Conservation (phyloP, 2,797 vertebrate genomes). For the Macropus fuliginosus region DNA sequence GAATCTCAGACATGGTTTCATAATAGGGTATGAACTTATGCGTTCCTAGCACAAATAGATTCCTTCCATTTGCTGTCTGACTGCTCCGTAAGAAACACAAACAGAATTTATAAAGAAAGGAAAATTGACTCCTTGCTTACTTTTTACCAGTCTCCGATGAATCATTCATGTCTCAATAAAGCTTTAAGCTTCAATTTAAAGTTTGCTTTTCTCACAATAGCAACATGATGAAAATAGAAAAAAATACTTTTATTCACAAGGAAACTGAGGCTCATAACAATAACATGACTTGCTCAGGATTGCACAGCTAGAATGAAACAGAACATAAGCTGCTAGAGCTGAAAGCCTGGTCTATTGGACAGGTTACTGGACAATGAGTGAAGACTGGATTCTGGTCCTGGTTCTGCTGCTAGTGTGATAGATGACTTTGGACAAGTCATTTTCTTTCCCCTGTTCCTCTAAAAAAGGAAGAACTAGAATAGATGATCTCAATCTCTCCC, state of each 20-base stretch:
- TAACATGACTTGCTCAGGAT: not conserved
- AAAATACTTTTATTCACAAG: not conserved
- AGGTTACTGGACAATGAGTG: no score
- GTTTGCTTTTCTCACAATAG: not conserved
- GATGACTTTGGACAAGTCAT: not conserved
- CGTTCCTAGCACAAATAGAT: not conserved
- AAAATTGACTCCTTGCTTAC: not conserved
- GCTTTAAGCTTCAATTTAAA: not conserved
- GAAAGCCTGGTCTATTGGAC: not conserved
- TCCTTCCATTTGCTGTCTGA: conserved; percentile 4
- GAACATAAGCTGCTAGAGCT: not conserved
- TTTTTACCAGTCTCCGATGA: not conserved
- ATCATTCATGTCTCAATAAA: not conserved
- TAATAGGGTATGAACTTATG: not conserved
- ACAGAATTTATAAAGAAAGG: not conserved
- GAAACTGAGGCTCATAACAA: not conserved
- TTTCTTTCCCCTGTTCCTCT: not conserved
- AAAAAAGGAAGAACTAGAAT: not conserved
- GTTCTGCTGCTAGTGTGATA: not conserved
- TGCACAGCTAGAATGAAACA: not conserved
- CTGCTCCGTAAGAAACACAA: not conserved
- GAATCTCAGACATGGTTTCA: conserved; percentile 20
- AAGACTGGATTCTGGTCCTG: not conserved
- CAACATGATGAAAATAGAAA: not conserved
- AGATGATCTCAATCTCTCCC: not conserved